Conservation (phyloP, 2,113 vertebrate species). For the Xiphophorus couchianus region DNA sequence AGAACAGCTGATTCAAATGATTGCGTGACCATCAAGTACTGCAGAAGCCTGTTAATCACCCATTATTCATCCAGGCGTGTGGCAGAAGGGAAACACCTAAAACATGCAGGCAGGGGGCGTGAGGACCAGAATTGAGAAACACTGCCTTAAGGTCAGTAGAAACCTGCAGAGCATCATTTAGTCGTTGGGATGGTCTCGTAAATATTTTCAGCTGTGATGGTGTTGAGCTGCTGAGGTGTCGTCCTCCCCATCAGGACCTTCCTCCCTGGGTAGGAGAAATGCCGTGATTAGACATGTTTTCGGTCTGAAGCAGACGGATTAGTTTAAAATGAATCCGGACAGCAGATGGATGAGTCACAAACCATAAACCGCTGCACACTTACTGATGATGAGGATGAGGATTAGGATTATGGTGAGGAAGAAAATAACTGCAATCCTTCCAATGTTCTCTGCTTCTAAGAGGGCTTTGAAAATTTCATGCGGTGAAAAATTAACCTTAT, state of each 20-base stretch:
- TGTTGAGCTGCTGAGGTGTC: background rate
- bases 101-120: too few species aligned
- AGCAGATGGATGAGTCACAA: conserved; percentile 23
- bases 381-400: conserved; percentile 61
- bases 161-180: background rate
- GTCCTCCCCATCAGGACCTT: background rate
- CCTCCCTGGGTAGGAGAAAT: conserved; percentile 48
- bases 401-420: conserved; percentile 42
- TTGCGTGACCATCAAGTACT: too few species aligned
- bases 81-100: too few species aligned
- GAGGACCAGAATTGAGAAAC: too few species aligned
- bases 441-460: conserved; percentile 29
- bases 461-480: conserved; percentile 32
- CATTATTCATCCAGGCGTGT: too few species aligned
- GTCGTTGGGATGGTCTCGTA: conserved; percentile 41
- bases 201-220: conserved; percentile 30
- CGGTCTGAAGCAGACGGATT: background rate
- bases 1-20: too few species aligned
- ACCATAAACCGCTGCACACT: conserved; percentile 42
- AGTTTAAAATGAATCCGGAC: conserved; percentile 31
- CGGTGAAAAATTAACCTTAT: conserved; percentile 30
- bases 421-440: conserved; percentile 46
- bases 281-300: conserved; percentile 7
- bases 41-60: too few species aligned
- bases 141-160: background rate